Conservation (phyloP, 2,888 invertebrate species). For the Brachypalpus laphriformis region DNA sequence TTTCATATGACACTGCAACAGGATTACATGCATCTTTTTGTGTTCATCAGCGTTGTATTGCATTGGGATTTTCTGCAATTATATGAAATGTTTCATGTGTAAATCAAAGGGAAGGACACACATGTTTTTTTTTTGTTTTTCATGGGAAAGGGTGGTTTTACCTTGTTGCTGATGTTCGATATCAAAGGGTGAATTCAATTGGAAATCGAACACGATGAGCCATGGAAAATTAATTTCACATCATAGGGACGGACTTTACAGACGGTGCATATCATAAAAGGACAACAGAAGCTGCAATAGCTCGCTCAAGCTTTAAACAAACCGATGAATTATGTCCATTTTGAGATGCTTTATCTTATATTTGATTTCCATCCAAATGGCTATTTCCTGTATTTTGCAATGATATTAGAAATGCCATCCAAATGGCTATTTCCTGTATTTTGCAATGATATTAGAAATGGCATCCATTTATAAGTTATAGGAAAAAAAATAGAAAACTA, state of each 20-base stretch:
- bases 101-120: conserved; percentile 19
- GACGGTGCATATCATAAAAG: not conserved
- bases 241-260: not conserved
- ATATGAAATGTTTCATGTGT: conserved; percentile 46
- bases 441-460: too few relatives aligned
- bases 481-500: too few relatives aligned
- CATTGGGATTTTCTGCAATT: conserved; percentile 53
- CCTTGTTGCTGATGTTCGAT: conserved; percentile 25
- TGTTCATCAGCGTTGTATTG: conserved; percentile 17
- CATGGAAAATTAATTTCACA: conserved; percentile 3
- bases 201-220: conserved; percentile 59
- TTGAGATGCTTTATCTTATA: too few relatives aligned
- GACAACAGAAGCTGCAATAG: too few relatives aligned
- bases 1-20: conserved; percentile 35
- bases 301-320: too few relatives aligned
- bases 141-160: not conserved
- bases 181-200: conserved; percentile 63
- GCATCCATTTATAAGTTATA: too few relatives aligned
- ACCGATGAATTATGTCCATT: too few relatives aligned
- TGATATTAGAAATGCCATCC: too few relatives aligned
- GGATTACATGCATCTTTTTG: conserved; percentile 37
- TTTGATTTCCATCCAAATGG: too few relatives aligned
- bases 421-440: too few relatives aligned
- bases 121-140: not conserved
- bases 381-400: too few relatives aligned